Percentiles rank a stretch among this genome's conserved stretches.
Evolutionary conservation across 2,113 vertebrate genomes (phyloP).

Genomic region (Cynoglossus semilaevis): DNA sequence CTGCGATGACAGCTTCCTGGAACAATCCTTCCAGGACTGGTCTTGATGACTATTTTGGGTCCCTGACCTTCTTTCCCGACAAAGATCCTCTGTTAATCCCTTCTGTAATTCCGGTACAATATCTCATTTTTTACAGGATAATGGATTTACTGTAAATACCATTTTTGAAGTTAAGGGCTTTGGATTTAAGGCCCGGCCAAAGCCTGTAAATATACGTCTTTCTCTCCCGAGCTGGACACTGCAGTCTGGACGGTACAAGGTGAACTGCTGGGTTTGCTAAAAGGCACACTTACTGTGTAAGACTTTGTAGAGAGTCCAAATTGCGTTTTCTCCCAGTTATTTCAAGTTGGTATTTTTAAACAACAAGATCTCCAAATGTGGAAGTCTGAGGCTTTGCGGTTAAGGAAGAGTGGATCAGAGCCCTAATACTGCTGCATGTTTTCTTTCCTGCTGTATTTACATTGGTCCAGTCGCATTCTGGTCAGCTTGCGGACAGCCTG

Average conservation of each 20-base stretch:
- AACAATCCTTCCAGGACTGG: constrained; percentile 57
- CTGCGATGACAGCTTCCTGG: constrained; percentile 60
- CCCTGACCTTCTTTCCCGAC: constrained; percentile 62
- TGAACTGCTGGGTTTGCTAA: constrained; percentile 39
- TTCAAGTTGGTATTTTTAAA: constrained; percentile 66
- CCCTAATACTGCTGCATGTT: constrained; percentile 59
- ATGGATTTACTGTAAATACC: constrained; percentile 54
- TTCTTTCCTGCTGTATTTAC: constrained; percentile 54
- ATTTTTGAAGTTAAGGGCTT: constrained; percentile 51
- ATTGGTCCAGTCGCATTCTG: constrained; percentile 55
- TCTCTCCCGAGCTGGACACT: constrained; percentile 35
- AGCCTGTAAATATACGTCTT: constrained; percentile 48
- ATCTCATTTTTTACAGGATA: constrained; percentile 43
- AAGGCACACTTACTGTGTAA: constrained; percentile 7
- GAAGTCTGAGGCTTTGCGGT: constrained; percentile 63
- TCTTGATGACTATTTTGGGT: constrained; percentile 66
- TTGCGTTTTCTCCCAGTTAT: constrained; percentile 60
- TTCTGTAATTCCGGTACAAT: constrained; percentile 50
- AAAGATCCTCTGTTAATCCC: constrained; percentile 63
- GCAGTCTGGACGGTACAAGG: constrained; percentile 35
- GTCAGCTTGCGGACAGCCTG: constrained; percentile 53
- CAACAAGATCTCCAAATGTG: constrained; percentile 65
- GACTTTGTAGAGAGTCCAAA: constrained; percentile 53
- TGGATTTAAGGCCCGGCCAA: constrained; percentile 30
- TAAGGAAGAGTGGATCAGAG: constrained; percentile 53